A percentile compares a stretch with the other conserved stretches of the same genome.
Conservation (phyloP, 2,113 vertebrate genomes). For the Pantherophis guttatus region DNA sequence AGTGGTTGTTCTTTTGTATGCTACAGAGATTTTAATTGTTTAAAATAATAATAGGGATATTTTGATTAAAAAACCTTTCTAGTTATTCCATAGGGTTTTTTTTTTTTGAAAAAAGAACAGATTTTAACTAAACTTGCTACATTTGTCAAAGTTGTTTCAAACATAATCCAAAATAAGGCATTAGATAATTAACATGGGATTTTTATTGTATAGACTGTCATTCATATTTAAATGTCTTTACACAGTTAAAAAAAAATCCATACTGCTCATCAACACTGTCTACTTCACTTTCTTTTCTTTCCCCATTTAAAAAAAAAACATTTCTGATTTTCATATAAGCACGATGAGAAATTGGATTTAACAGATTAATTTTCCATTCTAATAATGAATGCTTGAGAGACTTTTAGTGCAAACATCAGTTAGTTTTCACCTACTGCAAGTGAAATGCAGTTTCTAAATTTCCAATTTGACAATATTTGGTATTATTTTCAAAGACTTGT, state of each 20-base stretch:
- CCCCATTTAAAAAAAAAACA: not conserved
- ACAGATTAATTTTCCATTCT: not conserved
- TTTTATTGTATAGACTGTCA: not conserved
- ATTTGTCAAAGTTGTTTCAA: slow-evolving; percentile 16
- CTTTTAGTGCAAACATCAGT: not conserved
- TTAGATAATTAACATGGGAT: not conserved
- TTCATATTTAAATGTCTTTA: not conserved
- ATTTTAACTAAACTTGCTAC: slow-evolving; percentile 34
- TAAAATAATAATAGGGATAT: slow-evolving; percentile 28
- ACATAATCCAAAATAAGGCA: not conserved
- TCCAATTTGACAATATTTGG: not conserved
- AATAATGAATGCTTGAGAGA: not conserved
- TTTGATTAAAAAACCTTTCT: not conserved
- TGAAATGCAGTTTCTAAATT: not conserved
- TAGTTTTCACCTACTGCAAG: not conserved
- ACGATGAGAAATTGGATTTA: not conserved
- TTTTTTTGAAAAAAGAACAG: slow-evolving; percentile 20
- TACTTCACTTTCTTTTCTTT: not conserved
- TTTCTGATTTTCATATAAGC: not conserved
- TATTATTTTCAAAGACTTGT: not conserved
- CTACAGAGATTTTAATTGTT: slow-evolving; percentile 37
- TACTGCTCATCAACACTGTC: not conserved
- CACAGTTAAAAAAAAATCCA: not conserved
- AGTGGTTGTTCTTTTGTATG: slow-evolving; percentile 36
- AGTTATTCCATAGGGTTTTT: slow-evolving; percentile 18